Percentiles rank a stretch among this genome's conserved stretches.
phyloP scores from a whole-genome alignment of 2,113 vertebrate genomes.

The Telmatochromis sp. region DNA sequence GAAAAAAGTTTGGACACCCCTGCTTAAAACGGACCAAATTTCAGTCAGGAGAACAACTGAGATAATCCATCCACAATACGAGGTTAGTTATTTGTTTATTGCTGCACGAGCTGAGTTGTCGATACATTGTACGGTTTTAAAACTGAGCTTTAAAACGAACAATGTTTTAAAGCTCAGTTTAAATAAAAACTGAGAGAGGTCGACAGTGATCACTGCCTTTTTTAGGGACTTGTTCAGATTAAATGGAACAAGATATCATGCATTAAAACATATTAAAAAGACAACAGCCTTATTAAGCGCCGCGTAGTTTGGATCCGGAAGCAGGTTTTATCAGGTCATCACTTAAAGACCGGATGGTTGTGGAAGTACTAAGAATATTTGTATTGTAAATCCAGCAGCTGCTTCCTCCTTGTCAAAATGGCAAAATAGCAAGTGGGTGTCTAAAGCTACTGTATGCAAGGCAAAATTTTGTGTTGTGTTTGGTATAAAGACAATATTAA shows the following conservation, averaged over 20 bases:
- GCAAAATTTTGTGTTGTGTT: neutral
- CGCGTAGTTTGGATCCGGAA: rapidly evolving
- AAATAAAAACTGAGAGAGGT: neutral
- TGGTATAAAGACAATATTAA: neutral
- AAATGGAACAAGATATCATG: neutral
- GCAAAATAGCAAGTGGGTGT: neutral
- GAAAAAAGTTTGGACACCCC: no score
- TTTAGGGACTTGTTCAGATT: neutral
- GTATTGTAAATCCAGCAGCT: neutral
- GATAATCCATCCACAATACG: neutral
- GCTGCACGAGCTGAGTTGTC: neutral
- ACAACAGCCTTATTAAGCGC: neutral
- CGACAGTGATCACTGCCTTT: neutral
- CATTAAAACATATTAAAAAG: neutral
- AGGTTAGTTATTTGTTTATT: neutral
- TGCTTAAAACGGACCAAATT: neutral
- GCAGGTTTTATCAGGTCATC: neutral
- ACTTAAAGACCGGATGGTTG: neutral
- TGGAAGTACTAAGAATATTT: neutral
- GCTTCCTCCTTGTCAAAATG: neutral
- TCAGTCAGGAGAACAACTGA: neutral
- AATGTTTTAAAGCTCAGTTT: neutral
- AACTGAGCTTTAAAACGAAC: neutral
- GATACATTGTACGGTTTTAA: neutral
- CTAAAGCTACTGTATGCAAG: neutral